A percentile compares a stretch with the other conserved stretches of the same genome.
Conservation (phyloP, 2,797 vertebrate species). For the Corythornis leucogaster region DNA sequence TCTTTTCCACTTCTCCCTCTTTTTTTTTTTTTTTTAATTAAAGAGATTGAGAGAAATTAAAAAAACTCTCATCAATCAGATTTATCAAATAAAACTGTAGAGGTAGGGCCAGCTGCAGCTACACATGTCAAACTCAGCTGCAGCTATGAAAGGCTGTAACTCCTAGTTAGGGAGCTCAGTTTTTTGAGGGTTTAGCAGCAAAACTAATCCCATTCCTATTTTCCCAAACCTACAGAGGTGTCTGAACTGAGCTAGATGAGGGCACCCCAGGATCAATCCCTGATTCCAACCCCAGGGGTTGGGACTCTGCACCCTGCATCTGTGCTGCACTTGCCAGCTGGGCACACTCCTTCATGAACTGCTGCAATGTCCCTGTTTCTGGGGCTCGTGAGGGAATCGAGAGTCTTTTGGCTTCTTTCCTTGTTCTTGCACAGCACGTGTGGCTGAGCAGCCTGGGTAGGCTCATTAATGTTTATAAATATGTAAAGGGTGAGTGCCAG, state of each 20-base stretch:
- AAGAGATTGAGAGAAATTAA: constrained; percentile 57
- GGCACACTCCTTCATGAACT: background rate
- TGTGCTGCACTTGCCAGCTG: background rate
- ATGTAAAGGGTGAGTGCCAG: too few species aligned
- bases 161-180: background rate
- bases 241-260: background rate
- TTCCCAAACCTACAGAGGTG: background rate
- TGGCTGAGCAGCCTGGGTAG: background rate
- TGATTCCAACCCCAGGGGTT: background rate
- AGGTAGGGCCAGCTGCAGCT: constrained; percentile 60
- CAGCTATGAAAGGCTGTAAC: constrained; percentile 41
- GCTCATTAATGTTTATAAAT: too few species aligned
- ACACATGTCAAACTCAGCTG: constrained; percentile 51
- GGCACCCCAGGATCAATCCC: background rate
- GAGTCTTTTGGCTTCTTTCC: background rate
- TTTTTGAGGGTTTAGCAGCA: background rate
- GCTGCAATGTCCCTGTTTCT: fast-evolving
- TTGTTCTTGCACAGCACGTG: fast-evolving
- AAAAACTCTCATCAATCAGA: constrained; percentile 49
- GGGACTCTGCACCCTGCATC: background rate
- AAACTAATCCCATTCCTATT: background rate
- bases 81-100: constrained; percentile 60
- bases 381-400: fast-evolving
- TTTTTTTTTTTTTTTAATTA: constrained; percentile 32
- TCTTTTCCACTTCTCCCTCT: constrained; percentile 40